Evolutionary conservation across 2,797 vertebrate genomes (phyloP).

Genomic region (Anolis apletophallus): DNA sequence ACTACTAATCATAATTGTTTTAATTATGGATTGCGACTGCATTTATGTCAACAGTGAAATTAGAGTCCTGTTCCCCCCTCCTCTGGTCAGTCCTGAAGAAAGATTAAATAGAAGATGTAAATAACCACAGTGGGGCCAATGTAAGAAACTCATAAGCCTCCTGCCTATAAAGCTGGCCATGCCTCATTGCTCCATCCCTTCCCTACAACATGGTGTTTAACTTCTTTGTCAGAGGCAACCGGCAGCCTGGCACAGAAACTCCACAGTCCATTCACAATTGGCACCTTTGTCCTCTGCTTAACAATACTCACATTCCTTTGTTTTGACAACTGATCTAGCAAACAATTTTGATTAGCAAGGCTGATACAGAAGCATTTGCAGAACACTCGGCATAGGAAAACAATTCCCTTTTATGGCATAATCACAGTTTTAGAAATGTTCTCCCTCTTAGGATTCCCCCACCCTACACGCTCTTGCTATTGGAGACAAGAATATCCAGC

Average conservation of each 20-base stretch:
- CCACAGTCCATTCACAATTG: conserved; percentile 56
- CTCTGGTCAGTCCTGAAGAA: background rate
- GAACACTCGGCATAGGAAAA: conserved; percentile 9
- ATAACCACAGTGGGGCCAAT: conserved; percentile 28
- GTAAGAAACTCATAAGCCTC: conserved; percentile 13
- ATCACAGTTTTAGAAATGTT: conserved; percentile 9
- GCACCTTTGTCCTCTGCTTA: conserved; percentile 64
- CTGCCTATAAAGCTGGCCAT: conserved; percentile 50
- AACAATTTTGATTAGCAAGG: conserved; percentile 58
- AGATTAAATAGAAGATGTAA: background rate
- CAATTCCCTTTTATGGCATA: conserved; percentile 25
- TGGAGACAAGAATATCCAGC: background rate
- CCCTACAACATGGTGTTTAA: conserved; percentile 54
- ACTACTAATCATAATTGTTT: too few species aligned
- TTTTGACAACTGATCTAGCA: conserved; percentile 66
- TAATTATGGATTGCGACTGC: too few species aligned
- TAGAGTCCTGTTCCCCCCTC: background rate
- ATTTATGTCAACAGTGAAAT: background rate
- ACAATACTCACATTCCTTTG: conserved; percentile 66
- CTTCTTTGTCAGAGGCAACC: conserved; percentile 60
- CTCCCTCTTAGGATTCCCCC: conserved; percentile 18
- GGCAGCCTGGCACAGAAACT: conserved; percentile 65
- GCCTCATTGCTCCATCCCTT: conserved; percentile 22
- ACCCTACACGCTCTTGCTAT: background rate
- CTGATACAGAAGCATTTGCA: conserved; percentile 51